phyloP scores from a whole-genome alignment of 2,888 invertebrate species.

The Nematopogon swammerdamellus region DNA sequence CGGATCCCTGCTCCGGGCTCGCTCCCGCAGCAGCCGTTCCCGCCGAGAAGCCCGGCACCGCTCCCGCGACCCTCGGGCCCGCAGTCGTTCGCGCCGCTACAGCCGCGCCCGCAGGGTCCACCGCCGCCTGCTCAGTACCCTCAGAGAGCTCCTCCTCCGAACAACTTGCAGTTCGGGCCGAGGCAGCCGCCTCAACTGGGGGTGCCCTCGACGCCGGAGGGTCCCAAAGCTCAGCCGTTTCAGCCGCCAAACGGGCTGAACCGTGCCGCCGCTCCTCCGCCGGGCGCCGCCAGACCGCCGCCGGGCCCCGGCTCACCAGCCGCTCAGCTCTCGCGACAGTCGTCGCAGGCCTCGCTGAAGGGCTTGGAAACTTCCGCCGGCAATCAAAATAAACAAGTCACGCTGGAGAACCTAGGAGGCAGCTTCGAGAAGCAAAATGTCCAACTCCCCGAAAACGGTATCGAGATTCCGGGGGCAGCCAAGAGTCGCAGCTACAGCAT shows the following conservation, averaged over 20 bases:
- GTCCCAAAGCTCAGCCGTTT: constrained; percentile 14
- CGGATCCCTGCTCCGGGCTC: constrained; percentile 28
- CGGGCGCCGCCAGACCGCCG: constrained; percentile 17
- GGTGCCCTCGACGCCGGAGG: constrained; percentile 34
- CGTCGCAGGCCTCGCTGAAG: constrained; percentile 38
- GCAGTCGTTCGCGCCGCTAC: constrained; percentile 33
- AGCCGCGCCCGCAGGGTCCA: constrained; percentile 21
- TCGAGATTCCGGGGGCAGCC: constrained; percentile 36
- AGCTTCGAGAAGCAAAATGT: constrained; percentile 29
- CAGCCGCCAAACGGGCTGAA: constrained; percentile 22
- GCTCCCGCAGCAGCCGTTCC: constrained; percentile 20
- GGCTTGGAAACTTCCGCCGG: constrained; percentile 30
- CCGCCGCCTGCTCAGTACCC: constrained; percentile 19
- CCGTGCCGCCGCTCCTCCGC: constrained; percentile 17
- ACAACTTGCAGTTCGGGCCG: constrained; percentile 46
- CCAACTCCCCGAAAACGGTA: constrained; percentile 32
- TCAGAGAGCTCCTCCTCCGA: constrained; percentile 42
- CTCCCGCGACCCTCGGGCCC: constrained; percentile 33
- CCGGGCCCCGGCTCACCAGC: constrained; percentile 17
- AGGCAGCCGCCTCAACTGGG: constrained; percentile 35
- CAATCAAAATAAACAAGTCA: constrained; percentile 36
- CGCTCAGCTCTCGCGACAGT: constrained; percentile 34
- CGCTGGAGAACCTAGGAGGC: constrained; percentile 41
- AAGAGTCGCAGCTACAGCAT: constrained; percentile 55
- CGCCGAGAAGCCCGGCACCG: constrained; percentile 22